phyloP scores from a whole-genome alignment of 2,113 vertebrate genomes.

The Pomatostomus ruficeps region DNA sequence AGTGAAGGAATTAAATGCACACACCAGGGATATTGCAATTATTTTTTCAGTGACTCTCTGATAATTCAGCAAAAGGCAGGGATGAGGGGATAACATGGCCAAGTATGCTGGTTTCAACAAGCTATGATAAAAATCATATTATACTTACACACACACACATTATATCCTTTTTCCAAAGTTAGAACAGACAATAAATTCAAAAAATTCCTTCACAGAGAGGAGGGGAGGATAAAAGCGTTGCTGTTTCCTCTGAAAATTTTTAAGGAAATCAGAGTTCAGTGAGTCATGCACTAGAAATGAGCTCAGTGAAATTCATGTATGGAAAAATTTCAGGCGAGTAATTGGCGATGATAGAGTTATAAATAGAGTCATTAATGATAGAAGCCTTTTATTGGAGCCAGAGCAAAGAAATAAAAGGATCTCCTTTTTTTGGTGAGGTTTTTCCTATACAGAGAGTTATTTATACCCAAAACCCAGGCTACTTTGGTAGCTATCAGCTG shows the following conservation, averaged over 20 bases:
- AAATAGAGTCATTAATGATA: slow-evolving; percentile 22
- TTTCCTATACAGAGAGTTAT: not conserved
- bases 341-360: not conserved
- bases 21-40: not conserved
- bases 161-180: not conserved
- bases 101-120: not conserved
- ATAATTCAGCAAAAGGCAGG: not conserved
- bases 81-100: not conserved
- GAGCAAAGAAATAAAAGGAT: not conserved
- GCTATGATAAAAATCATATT: not conserved
- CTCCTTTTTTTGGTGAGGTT: not conserved
- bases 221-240: not conserved
- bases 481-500: not conserved
- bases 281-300: not conserved
- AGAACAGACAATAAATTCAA: not conserved
- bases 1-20: not conserved
- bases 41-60: not conserved
- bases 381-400: not conserved
- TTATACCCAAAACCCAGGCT: not conserved
- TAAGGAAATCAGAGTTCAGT: slow-evolving; percentile 3
- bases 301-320: not conserved
- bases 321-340: not conserved
- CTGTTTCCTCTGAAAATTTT: slow-evolving; percentile 15
- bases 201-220: not conserved
- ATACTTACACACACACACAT: not conserved